Percentiles rank a stretch among this genome's conserved stretches.
Conservation (phyloP, 2,888 invertebrate species). For the Polyploca ridens region DNA sequence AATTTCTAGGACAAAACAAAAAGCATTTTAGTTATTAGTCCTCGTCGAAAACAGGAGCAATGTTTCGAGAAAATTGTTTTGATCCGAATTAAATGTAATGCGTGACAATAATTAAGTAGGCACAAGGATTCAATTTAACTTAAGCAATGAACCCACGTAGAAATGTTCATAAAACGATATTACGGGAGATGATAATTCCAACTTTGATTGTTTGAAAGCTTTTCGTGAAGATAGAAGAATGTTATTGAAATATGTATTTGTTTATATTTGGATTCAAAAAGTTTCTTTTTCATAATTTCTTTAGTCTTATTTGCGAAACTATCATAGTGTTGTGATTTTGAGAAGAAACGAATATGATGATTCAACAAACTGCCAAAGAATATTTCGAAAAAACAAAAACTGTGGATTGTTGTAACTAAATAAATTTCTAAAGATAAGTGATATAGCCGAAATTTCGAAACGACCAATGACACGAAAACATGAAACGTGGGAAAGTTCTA, state of each 20-base stretch:
- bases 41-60: background rate
- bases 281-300: background rate
- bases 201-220: background rate
- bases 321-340: background rate
- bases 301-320: background rate
- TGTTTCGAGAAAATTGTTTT: background rate
- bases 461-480: constrained; percentile 31
- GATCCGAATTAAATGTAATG: background rate
- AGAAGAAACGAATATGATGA: background rate
- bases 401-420: background rate
- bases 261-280: background rate
- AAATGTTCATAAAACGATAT: background rate
- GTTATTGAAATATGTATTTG: background rate
- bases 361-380: background rate
- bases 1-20: background rate
- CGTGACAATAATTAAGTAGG: background rate
- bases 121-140: background rate
- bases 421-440: background rate
- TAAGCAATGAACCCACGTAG: background rate
- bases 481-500: constrained; percentile 51
- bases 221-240: background rate
- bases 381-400: background rate
- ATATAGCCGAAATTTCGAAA: background rate
- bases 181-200: background rate
- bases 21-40: background rate